These are phyloP conservation scores for Enteromius paludinosus DNA, from an alignment of 2,797 vertebrate genomes.

Conservation along the genomic window DNA sequence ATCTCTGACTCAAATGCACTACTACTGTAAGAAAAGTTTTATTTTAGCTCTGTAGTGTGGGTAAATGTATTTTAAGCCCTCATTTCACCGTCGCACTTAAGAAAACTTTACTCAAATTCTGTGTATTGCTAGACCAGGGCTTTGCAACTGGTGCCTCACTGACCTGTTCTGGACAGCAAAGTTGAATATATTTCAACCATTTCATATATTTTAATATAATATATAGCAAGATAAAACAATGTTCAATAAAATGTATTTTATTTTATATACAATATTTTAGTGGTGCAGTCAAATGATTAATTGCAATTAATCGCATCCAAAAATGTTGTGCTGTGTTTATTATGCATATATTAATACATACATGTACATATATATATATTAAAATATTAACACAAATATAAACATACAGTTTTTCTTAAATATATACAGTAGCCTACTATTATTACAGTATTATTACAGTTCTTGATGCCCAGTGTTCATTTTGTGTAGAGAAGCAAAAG, in stretches of 20 bases:
- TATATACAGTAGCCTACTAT: too few relatives aligned
- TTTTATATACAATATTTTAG: neutral
- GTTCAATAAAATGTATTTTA: neutral
- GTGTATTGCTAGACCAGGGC: neutral
- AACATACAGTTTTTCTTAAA: too few relatives aligned
- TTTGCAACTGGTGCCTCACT: neutral
- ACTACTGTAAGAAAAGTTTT: conserved; percentile 43
- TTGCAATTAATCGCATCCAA: too few relatives aligned
- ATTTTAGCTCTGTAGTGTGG: conserved; percentile 38
- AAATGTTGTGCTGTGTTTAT: too few relatives aligned
- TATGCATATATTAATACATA: too few relatives aligned
- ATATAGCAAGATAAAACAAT: neutral
- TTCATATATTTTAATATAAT: neutral
- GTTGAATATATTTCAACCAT: too few relatives aligned
- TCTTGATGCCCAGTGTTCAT: neutral
- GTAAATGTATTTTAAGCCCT: neutral
- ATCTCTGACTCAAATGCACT: conserved; percentile 59
- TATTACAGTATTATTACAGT: neutral
- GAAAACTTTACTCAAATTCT: neutral
- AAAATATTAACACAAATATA: too few relatives aligned
- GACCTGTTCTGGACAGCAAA: neutral
- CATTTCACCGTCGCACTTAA: neutral
- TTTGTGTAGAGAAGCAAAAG: neutral
- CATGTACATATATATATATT: too few relatives aligned
- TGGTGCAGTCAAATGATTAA: too few relatives aligned